These are phyloP conservation scores for Sphyrna mokarran DNA, from an alignment of 2,113 vertebrate species.

Conservation along the genomic window DNA sequence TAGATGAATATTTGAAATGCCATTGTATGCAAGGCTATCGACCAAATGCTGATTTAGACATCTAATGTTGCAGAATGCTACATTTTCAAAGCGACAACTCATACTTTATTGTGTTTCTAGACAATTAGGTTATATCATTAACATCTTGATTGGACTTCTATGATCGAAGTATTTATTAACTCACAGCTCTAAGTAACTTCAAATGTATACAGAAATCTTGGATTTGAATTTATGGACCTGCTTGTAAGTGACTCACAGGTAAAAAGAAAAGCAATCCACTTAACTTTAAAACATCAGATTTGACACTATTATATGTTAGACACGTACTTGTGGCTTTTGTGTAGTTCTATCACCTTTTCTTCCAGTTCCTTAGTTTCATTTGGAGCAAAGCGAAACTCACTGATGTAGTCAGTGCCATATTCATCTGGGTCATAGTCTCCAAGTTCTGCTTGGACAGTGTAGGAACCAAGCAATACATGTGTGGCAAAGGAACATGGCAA, in stretches of 20 bases:
- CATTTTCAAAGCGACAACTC: neutral
- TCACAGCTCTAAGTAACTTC: neutral
- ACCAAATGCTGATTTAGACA: neutral
- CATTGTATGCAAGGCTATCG: too few species aligned
- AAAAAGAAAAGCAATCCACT: neutral
- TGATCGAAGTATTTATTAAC: neutral
- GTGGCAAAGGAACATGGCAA: slow-evolving; percentile 94
- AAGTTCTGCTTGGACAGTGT: slow-evolving; percentile 85
- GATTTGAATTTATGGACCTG: neutral
- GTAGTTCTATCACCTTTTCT: slow-evolving; percentile 88
- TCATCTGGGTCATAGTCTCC: slow-evolving; percentile 88
- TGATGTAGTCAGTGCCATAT: slow-evolving; percentile 75
- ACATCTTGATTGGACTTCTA: neutral
- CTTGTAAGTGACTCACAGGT: neutral
- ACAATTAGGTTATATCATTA: neutral
- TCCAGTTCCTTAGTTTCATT: slow-evolving; percentile 92
- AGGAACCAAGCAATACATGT: slow-evolving; percentile 82
- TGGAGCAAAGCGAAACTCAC: slow-evolving; percentile 83
- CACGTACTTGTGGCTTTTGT: slow-evolving; percentile 87
- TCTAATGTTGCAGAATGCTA: neutral
- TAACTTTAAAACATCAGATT: neutral
- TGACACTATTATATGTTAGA: neutral
- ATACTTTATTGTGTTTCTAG: neutral
- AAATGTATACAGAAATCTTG: neutral
- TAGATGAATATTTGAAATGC: neutral